Evolutionary conservation across 2,113 vertebrate species (phyloP).

Genomic region (Danio rerio): DNA sequence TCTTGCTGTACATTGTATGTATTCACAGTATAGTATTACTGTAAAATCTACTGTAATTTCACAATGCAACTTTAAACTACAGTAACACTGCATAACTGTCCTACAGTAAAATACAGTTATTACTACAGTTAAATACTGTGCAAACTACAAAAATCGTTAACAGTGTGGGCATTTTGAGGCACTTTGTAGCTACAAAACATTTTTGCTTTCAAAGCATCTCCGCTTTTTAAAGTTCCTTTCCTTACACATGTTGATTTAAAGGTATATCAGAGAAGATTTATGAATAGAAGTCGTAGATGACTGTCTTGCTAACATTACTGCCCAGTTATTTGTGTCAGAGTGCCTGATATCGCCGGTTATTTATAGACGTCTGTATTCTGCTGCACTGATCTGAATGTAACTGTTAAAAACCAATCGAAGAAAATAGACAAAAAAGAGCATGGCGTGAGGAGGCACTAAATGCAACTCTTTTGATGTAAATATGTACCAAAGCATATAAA

Average conservation of each 20-base stretch:
- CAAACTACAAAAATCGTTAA: neutral
- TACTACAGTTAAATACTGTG: no score
- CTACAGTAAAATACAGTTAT: no score
- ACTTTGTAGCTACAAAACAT: slow-evolving; percentile 15
- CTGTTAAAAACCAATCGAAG: neutral
- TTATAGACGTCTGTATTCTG: slow-evolving; percentile 54
- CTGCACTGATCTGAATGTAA: slow-evolving; percentile 70
- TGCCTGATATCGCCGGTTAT: slow-evolving; percentile 47
- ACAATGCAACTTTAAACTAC: no score
- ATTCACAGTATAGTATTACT: no score
- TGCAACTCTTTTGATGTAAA: slow-evolving; percentile 76
- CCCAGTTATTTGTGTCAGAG: slow-evolving; percentile 57
- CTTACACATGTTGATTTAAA: neutral
- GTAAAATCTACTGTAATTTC: no score
- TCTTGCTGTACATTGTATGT: no score
- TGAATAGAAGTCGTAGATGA: slow-evolving; percentile 5
- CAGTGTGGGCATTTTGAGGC: neutral
- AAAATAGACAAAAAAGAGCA: slow-evolving; percentile 59
- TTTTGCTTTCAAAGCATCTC: slow-evolving; percentile 28
- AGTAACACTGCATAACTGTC: no score
- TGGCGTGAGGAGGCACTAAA: slow-evolving; percentile 65
- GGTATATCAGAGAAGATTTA: neutral
- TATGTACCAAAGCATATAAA: slow-evolving; percentile 79
- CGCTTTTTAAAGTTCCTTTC: slow-evolving; percentile 7
- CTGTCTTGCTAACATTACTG: slow-evolving; percentile 29